Percentiles rank a stretch among this genome's conserved stretches.
Conservation (phyloP, 2,888 invertebrate genomes). For the Tortrix viridana region DNA sequence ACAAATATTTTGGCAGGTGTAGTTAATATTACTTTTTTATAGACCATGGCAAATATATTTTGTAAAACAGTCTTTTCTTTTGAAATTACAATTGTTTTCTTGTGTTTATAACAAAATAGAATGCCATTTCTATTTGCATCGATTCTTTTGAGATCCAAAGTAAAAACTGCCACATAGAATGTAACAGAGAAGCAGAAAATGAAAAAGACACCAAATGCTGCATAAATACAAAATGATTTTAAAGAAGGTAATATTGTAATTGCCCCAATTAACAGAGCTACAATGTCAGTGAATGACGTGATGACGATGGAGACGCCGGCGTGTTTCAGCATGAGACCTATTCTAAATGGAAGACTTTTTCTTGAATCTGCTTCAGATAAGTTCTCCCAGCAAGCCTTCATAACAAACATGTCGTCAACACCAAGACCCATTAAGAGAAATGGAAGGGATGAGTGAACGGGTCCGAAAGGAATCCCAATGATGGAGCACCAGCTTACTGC, state of each 20-base stretch:
- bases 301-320: slow-evolving; percentile 93
- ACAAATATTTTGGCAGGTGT: slow-evolving; percentile 87
- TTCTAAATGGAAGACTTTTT: slow-evolving; percentile 85
- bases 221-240: slow-evolving; percentile 92
- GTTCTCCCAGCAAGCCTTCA: slow-evolving; percentile 91
- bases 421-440: slow-evolving; percentile 92
- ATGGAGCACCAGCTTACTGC: slow-evolving; percentile 89
- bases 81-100: slow-evolving; percentile 76
- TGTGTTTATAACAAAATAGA: slow-evolving; percentile 87
- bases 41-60: slow-evolving; percentile 83
- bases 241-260: slow-evolving; percentile 92
- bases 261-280: slow-evolving; percentile 91
- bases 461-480: slow-evolving; percentile 89
- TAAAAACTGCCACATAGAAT: slow-evolving; percentile 91
- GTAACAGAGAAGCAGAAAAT: slow-evolving; percentile 91
- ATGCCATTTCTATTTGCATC: slow-evolving; percentile 86
- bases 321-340: slow-evolving; percentile 89
- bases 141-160: slow-evolving; percentile 87
- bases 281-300: slow-evolving; percentile 92
- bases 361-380: slow-evolving; percentile 78
- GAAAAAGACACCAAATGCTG: slow-evolving; percentile 89
- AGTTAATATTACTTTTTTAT: slow-evolving; percentile 87
- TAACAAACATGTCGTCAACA: slow-evolving; percentile 94
- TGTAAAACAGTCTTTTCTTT: slow-evolving; percentile 85
- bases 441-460: slow-evolving; percentile 92